Conservation (phyloP, 2,113 vertebrate species). For the Psilopsiagon aurifrons region DNA sequence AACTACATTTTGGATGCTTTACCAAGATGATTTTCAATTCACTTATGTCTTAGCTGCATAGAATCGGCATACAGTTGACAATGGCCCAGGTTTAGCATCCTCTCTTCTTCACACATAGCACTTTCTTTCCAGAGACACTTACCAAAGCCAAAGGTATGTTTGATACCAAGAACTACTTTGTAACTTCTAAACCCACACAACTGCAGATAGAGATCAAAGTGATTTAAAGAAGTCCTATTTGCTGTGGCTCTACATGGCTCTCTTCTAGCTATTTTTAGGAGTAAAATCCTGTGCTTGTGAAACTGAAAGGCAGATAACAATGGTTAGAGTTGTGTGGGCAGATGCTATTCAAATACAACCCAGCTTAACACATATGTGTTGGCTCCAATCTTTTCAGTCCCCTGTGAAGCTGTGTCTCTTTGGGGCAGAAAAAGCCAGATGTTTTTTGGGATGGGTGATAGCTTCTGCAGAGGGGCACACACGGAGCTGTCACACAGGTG, state of each 20-base stretch:
- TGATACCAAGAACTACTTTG: conserved; percentile 40
- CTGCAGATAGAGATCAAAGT: conserved; percentile 37
- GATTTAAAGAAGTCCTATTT: conserved; percentile 29
- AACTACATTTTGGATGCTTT: conserved; percentile 21
- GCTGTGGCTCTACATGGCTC: conserved; percentile 9
- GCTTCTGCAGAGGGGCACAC: not conserved
- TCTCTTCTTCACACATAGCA: not conserved
- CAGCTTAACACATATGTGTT: fast-evolving
- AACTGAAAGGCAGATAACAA: conserved; percentile 39
- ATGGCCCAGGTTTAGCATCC: conserved; percentile 18
- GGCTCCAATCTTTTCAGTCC: not conserved
- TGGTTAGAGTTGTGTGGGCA: not conserved
- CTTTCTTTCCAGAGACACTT: conserved; percentile 24
- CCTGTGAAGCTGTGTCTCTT: fast-evolving
- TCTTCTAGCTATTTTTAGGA: conserved; percentile 58
- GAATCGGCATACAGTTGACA: conserved; percentile 18
- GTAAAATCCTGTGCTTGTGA: conserved; percentile 22
- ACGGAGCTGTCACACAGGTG: not conserved
- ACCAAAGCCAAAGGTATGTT: not conserved
- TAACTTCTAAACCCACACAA: conserved; percentile 37
- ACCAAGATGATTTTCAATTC: conserved; percentile 28
- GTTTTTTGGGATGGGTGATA: not conserved
- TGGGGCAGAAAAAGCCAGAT: not conserved
- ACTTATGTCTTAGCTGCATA: not conserved
- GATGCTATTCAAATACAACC: not conserved